These are phyloP conservation scores for Sebastes schlegelii DNA, from an alignment of 2,113 vertebrate species.

Conservation along the genomic window DNA sequence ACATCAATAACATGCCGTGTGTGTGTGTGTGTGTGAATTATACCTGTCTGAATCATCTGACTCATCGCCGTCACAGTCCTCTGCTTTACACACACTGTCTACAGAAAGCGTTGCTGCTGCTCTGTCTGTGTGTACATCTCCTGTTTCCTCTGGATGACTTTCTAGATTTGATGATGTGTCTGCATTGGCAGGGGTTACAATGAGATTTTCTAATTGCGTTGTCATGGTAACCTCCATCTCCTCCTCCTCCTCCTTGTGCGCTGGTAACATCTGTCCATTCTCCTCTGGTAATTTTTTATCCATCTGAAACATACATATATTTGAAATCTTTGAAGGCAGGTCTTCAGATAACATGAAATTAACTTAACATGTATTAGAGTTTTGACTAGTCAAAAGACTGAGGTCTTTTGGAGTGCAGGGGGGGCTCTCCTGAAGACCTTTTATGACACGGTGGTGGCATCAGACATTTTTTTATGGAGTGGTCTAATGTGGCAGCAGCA, in stretches of 20 bases:
- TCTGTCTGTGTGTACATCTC: neutral
- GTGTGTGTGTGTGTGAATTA: neutral
- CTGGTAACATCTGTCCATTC: neutral
- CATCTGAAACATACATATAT: conserved; percentile 33
- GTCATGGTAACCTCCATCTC: conserved; percentile 50
- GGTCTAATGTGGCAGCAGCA: too few relatives aligned
- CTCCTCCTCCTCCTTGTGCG: conserved; percentile 3
- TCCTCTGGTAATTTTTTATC: conserved; percentile 7
- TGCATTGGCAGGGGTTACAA: neutral
- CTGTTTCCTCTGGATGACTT: neutral
- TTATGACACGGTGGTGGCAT: too few relatives aligned
- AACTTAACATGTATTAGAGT: neutral
- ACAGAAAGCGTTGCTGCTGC: neutral
- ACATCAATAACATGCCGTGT: neutral
- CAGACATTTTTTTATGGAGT: too few relatives aligned
- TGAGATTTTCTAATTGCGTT: conserved; percentile 14
- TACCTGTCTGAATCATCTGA: conserved; percentile 74
- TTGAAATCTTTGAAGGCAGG: neutral
- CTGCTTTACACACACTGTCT: neutral
- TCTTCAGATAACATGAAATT: neutral
- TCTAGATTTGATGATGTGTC: neutral
- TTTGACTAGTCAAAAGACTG: too few relatives aligned
- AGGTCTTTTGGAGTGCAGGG: too few relatives aligned
- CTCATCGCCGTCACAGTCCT: neutral
- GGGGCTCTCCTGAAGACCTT: too few relatives aligned